Evolutionary conservation across 2,797 vertebrate genomes (phyloP), one percentile per base, ranked within the genome.

Genomic region (Phalanger gymnotis): DNA sequence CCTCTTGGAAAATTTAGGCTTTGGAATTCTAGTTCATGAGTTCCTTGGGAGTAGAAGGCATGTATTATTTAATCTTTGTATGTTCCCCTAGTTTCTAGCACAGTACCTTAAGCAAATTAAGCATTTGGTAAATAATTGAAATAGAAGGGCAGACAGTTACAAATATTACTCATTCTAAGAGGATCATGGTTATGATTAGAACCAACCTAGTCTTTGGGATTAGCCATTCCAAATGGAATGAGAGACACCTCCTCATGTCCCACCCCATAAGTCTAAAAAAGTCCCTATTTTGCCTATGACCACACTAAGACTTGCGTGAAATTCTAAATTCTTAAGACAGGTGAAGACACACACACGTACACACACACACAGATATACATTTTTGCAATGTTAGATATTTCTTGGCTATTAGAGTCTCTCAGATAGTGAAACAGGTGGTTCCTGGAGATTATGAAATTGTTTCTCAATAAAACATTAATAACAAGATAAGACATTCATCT

Each of bases 341-440:
- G n/a, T n/a, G n/a, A n/a, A n/a, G n/a, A 61, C 12, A 54, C 54
- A 22, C 53, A 54, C 14, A 54, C 16, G 19, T 3, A 54, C 54
- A 54, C 54, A 54, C 54, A 54, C 54, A 16, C 14, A 54, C 14
- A 16, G 13, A 54, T 16, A 16, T 16, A 54, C 14, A 16, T 55
- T 55, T 55, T 55, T 55, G 5, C 66, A 16, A 40, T 73, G 16
- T 40, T 97, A 97, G 98, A 97, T 97, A 92, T 93, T 96, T 96
- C 90, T 95, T 97, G 97, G 97, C 97, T 96, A 95, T 93, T 66
- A 96, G 13, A 54, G 96, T 95, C 97, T 96, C 93, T 96, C 96
- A 96, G 91, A 95, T 97, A 96, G 95, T 96, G 94, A 96, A 97
- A 97, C 97, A 98, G 98, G 97, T 98, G 97, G 95, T 97, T 97